Conservation (phyloP, 2,797 vertebrate genomes). For the Avahi laniger region DNA sequence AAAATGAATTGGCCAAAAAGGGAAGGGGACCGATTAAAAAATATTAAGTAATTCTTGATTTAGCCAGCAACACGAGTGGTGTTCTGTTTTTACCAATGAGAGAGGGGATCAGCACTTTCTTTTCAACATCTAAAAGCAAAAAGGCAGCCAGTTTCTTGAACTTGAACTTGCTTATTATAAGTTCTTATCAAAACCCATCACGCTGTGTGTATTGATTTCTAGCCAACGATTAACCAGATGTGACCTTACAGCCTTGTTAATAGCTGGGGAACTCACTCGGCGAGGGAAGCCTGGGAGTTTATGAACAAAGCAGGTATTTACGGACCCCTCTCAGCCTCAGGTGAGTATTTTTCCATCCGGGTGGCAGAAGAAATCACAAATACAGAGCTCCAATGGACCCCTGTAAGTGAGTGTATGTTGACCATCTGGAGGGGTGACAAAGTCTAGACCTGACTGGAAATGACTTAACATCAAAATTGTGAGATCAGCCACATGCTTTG, state of each 20-base stretch:
- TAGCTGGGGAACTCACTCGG: slow-evolving; percentile 74
- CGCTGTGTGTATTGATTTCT: slow-evolving; percentile 83
- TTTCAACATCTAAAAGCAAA: slow-evolving; percentile 54
- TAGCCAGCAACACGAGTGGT: background rate
- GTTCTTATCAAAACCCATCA: slow-evolving; percentile 82
- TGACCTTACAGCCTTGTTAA: slow-evolving; percentile 83
- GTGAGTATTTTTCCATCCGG: slow-evolving; percentile 83
- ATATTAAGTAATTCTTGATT: background rate
- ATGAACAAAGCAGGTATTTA: slow-evolving; percentile 77
- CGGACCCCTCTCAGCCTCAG: slow-evolving; percentile 60
- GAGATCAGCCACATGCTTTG: slow-evolving; percentile 52
- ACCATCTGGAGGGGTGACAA: background rate
- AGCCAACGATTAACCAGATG: slow-evolving; percentile 87
- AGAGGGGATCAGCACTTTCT: slow-evolving; percentile 9
- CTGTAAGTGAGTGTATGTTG: background rate
- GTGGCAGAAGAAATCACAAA: slow-evolving; percentile 33
- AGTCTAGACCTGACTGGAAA: slow-evolving; percentile 45
- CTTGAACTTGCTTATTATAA: slow-evolving; percentile 79
- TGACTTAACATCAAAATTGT: slow-evolving; percentile 41
- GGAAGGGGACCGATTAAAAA: background rate
- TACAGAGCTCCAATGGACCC: background rate
- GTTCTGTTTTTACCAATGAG: background rate
- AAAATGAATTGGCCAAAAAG: background rate
- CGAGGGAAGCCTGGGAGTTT: slow-evolving; percentile 75
- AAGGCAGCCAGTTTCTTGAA: slow-evolving; percentile 72